phyloP scores from a whole-genome alignment of 2,113 vertebrate species.

The Alectura lathami region DNA sequence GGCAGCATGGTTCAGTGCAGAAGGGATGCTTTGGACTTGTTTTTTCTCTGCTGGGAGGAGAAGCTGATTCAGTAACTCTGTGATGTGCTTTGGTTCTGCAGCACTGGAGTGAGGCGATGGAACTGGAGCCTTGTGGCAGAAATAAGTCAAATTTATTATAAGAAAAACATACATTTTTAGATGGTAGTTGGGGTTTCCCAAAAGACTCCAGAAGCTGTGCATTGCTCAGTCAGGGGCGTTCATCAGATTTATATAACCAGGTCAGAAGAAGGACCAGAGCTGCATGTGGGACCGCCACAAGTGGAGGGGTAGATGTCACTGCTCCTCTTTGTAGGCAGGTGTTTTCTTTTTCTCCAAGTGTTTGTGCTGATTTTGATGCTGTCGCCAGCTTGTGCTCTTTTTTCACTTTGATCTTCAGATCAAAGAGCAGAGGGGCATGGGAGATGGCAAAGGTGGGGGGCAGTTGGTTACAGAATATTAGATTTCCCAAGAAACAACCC shows the following conservation, averaged over 20 bases:
- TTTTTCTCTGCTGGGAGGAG: background rate
- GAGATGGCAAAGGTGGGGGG: background rate
- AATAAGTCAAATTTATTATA: background rate
- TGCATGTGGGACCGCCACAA: background rate
- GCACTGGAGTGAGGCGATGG: background rate
- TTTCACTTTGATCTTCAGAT: constrained; percentile 25
- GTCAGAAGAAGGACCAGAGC: background rate
- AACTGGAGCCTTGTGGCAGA: background rate
- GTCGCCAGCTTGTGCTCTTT: background rate
- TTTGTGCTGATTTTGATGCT: background rate
- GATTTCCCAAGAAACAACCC: background rate
- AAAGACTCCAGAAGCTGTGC: background rate
- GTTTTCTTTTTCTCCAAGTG: background rate
- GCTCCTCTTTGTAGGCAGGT: background rate
- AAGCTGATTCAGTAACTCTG: background rate
- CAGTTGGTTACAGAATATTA: background rate
- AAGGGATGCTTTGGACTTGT: background rate
- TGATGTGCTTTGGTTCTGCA: background rate
- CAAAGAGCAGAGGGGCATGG: background rate
- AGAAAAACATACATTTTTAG: background rate
- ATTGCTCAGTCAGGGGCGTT: background rate
- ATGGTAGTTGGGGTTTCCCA: background rate
- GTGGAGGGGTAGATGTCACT: background rate
- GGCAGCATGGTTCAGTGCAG: no score
- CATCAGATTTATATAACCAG: background rate